These are phyloP conservation scores for Tapirus indicus DNA, from an alignment of 2,797 vertebrate genomes.

Conservation along the genomic window DNA sequence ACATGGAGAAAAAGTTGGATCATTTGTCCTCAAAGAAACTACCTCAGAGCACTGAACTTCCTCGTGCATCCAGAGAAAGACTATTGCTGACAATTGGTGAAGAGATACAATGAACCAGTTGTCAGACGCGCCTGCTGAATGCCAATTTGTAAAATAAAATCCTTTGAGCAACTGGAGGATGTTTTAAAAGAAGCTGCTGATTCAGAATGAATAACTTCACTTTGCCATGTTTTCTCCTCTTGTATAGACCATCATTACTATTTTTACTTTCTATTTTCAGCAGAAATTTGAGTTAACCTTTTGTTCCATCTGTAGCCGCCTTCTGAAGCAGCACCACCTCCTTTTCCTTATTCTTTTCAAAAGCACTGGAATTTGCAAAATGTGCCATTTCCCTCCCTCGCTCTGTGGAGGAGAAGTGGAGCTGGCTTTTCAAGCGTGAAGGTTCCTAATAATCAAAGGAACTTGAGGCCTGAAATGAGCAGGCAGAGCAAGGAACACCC, in stretches of 20 bases:
- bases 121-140: constrained; percentile 68
- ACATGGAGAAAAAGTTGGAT: constrained; percentile 44
- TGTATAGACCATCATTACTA: constrained; percentile 77
- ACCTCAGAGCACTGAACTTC: constrained; percentile 52
- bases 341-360: constrained; percentile 80
- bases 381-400: constrained; percentile 71
- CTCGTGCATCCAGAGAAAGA: constrained; percentile 62
- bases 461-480: constrained; percentile 60
- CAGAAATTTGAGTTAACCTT: constrained; percentile 81
- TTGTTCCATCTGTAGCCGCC: constrained; percentile 79
- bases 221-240: constrained; percentile 71
- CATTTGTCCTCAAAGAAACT: constrained; percentile 72
- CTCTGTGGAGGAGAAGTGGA: constrained; percentile 75
- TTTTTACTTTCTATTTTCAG: constrained; percentile 82
- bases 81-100: constrained; percentile 75
- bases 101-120: constrained; percentile 75
- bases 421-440: constrained; percentile 74
- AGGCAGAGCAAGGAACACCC: background rate
- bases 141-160: constrained; percentile 79
- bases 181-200: constrained; percentile 80
- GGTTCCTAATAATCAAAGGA: constrained; percentile 74
- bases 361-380: constrained; percentile 70
- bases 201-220: constrained; percentile 76
- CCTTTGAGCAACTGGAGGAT: constrained; percentile 69
- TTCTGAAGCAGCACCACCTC: constrained; percentile 75